Conservation (phyloP, 2,797 vertebrate species). For the Sarcophilus harrisii region DNA sequence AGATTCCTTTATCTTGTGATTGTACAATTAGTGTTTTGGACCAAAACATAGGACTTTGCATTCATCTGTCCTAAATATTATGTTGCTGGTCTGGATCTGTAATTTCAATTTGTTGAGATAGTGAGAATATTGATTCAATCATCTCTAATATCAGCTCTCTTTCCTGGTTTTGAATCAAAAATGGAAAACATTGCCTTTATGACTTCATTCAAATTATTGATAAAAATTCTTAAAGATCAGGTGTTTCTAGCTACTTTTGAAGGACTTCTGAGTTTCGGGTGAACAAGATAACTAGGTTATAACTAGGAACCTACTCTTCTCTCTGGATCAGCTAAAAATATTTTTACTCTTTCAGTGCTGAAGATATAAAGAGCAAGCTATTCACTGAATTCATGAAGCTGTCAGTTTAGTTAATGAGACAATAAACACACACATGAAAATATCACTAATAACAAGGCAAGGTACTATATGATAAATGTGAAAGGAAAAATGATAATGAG, state of each 20-base stretch:
- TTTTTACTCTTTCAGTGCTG: background rate
- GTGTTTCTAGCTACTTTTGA: background rate
- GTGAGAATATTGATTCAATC: background rate
- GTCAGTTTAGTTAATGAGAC: background rate
- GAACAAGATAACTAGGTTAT: background rate
- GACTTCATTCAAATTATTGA: background rate
- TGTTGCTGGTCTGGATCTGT: background rate
- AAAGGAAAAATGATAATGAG: background rate
- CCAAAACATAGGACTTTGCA: background rate
- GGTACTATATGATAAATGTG: background rate
- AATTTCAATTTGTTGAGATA: background rate
- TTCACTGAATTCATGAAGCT: background rate
- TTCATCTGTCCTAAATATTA: background rate
- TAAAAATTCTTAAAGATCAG: background rate
- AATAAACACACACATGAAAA: slow-evolving; percentile 5
- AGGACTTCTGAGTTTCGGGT: background rate
- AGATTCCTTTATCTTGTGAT: background rate
- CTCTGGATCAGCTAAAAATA: background rate
- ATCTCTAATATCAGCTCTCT: background rate
- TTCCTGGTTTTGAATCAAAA: background rate
- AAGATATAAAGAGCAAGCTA: background rate
- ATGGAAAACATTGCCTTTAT: background rate
- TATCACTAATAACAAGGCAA: background rate
- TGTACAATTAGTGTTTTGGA: background rate
- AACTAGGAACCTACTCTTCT: background rate